These are phyloP conservation scores for Tenualosa thibaudeaui DNA, from an alignment of 2,797 vertebrate species.

Conservation along the genomic window DNA sequence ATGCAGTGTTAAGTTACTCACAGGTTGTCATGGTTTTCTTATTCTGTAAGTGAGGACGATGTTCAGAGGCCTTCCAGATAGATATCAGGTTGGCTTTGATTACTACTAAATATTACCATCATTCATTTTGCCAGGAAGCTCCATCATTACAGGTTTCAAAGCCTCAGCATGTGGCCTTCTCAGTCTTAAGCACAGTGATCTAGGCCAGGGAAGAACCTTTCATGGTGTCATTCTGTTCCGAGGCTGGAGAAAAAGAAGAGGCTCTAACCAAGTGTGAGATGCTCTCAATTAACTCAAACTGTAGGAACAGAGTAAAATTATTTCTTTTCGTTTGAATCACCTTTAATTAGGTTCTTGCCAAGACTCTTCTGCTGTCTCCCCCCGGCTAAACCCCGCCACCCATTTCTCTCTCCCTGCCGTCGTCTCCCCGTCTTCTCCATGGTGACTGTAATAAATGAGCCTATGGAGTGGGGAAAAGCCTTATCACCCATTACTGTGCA, in stretches of 20 bases:
- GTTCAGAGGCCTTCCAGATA: neutral
- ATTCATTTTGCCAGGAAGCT: constrained; percentile 28
- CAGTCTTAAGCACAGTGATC: constrained; percentile 31
- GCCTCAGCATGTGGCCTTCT: constrained; percentile 21
- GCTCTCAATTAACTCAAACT: constrained; percentile 6
- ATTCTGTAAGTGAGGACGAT: neutral
- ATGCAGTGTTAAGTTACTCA: neutral
- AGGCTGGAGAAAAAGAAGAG: neutral
- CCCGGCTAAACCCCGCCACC: neutral
- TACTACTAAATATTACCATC: constrained; percentile 33
- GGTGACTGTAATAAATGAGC: neutral
- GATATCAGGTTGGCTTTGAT: constrained; percentile 37
- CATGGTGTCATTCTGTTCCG: constrained; percentile 15
- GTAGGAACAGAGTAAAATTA: neutral
- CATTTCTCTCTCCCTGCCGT: neutral
- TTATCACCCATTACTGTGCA: neutral
- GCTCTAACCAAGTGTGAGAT: neutral
- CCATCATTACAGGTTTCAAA: constrained; percentile 33
- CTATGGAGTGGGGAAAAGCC: neutral
- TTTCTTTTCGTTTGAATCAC: neutral
- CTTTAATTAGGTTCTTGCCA: constrained; percentile 14
- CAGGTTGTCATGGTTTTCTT: neutral
- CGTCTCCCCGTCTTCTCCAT: neutral
- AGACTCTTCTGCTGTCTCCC: neutral
- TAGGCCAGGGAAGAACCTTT: constrained; percentile 28